These are phyloP conservation scores for Cosmopolites sordidus DNA, from an alignment of 2,888 invertebrate species.

Conservation along the genomic window DNA sequence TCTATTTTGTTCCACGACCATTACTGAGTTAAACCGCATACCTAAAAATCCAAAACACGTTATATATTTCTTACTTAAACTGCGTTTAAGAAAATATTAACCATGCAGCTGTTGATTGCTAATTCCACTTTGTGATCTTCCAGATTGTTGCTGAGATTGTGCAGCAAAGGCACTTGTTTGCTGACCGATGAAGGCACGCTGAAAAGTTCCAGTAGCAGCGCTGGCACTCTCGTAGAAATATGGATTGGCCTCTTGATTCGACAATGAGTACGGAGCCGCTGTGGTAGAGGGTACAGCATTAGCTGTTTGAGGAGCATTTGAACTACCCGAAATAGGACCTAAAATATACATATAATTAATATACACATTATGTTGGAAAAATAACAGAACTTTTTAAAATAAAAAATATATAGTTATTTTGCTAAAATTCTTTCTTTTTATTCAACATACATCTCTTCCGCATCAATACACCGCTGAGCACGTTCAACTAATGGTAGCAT, in stretches of 20 bases:
- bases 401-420: no score
- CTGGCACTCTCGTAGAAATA: constrained; percentile 43
- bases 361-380: no score
- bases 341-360: no score
- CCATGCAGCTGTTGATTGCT: constrained; percentile 39
- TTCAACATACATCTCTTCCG: no score
- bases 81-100: constrained; percentile 19
- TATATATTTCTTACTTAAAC: no score
- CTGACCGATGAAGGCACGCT: constrained; percentile 34
- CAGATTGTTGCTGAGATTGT: constrained; percentile 38
- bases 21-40: constrained; percentile 47
- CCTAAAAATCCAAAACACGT: constrained; percentile 1
- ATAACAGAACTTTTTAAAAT: no score
- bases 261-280: constrained; percentile 42
- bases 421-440: no score
- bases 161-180: constrained; percentile 37
- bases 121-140: constrained; percentile 8
- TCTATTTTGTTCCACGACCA: constrained; percentile 46
- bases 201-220: constrained; percentile 35
- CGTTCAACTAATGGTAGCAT: no score
- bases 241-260: constrained; percentile 35
- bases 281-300: constrained; percentile 39
- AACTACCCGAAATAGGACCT: constrained; percentile 8
- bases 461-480: no score
- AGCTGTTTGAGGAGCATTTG: constrained; percentile 24